Conservation (phyloP, 1,140 invertebrate species). For the Drosophila biarmipes region DNA sequence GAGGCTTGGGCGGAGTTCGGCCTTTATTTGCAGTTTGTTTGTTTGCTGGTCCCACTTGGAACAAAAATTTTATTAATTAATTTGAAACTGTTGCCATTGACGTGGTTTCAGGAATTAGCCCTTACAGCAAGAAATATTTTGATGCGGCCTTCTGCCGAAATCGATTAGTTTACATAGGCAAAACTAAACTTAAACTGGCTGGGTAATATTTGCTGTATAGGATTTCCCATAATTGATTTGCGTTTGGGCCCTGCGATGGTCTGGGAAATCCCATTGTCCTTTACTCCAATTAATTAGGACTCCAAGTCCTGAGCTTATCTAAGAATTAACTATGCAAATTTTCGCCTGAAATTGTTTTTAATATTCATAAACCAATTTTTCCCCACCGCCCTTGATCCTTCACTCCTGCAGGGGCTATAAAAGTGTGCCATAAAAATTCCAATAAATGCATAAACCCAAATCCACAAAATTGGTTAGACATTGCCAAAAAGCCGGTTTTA, state of each 20-base stretch:
- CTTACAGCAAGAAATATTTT: slow-evolving; percentile 14
- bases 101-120: slow-evolving; percentile 5
- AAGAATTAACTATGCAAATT: slow-evolving; percentile 19
- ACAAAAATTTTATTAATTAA: slow-evolving; percentile 75
- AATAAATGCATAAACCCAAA: slow-evolving; percentile 48
- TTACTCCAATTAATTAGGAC: slow-evolving; percentile 16
- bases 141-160: slow-evolving; percentile 24
- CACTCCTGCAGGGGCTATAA: slow-evolving; percentile 17
- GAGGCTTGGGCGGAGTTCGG: slow-evolving; percentile 29
- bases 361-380: slow-evolving; percentile 55
- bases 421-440: slow-evolving; percentile 59
- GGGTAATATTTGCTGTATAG: slow-evolving; percentile 1
- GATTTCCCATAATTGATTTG: slow-evolving; percentile 17
- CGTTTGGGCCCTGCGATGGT: background rate
- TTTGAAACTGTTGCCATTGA: slow-evolving; percentile 54
- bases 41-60: slow-evolving; percentile 41
- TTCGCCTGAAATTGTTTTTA: slow-evolving; percentile 26
- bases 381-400: background rate
- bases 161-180: slow-evolving; percentile 57
- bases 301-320: slow-evolving; percentile 8
- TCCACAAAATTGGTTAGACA: slow-evolving; percentile 48
- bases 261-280: background rate
- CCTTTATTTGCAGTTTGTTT: slow-evolving; percentile 45
- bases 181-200: slow-evolving; percentile 13
- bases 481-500: slow-evolving; percentile 17